Evolutionary conservation across 1,140 invertebrate species (phyloP), one percentile per base, ranked within the genome.

Genomic region (Nebria ingens): DNA sequence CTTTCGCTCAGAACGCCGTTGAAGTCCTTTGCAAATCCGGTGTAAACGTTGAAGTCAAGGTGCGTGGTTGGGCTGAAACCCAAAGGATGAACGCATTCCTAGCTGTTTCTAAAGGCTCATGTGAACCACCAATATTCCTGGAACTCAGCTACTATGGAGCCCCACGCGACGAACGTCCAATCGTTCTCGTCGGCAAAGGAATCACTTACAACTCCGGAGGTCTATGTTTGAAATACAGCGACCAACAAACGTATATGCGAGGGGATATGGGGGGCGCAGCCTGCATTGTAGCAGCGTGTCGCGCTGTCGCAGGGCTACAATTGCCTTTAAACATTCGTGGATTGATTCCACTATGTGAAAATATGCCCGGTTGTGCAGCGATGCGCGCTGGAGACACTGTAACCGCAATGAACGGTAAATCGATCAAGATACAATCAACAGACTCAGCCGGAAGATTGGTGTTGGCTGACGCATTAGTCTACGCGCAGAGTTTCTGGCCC

Each of bases 211-310:
- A 85, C 63, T 79, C 78, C 61, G 83, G 83, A 51, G 83, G 83
- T 25, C 76, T 85, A 21, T 81, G 79, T 42, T 56, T 84, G 4
- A 85, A 84, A 64, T 62, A 71, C 11, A 66, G 69, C 21, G 69
- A 73, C 21, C 70, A 75, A 29, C 83, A 84, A 75, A 75, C 79
- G 58, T 66, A 71, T 29, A 84, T 83, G 81, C 64, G 82, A 54
- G 82, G 73, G 15, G 83, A 85, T 62, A 84, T 85, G 82, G 81
- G 79, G 19, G 83, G 83, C 12, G 82, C 80, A n/a, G 83, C 83
- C 2, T 76, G 73, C 65, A 74, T 80, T 15, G 68, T 77, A 13
- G 78, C 73, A 1, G 68, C 78, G 17, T 68, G 81, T 20, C 64
- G 71, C 20, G 74, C 79, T 3, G 71, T 77, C 9, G 73, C 78